These are phyloP conservation scores for Channa maculata DNA, from an alignment of 2,113 vertebrate genomes.

Conservation along the genomic window DNA sequence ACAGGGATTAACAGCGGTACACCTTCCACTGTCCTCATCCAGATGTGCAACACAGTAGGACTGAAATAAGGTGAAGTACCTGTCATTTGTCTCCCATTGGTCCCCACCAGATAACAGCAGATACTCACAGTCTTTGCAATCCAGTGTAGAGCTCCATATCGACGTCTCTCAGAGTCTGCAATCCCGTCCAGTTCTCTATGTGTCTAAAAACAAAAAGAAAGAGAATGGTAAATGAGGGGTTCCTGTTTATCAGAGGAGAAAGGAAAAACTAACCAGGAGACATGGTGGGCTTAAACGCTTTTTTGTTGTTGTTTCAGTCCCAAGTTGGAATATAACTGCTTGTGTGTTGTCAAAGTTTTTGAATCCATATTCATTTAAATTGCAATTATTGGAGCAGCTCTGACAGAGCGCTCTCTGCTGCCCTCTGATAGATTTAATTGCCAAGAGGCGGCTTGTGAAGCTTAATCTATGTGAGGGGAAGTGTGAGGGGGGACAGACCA, in stretches of 20 bases:
- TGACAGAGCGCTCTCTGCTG: slow-evolving; percentile 68
- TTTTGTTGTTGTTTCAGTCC: slow-evolving; percentile 9
- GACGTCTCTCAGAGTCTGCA: slow-evolving; percentile 94
- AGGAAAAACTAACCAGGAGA: slow-evolving; percentile 37
- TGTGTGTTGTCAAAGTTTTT: slow-evolving; percentile 60
- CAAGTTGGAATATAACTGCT: slow-evolving; percentile 48
- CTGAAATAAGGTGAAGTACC: slow-evolving; percentile 14
- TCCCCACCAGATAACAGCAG: slow-evolving; percentile 37
- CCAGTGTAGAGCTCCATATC: slow-evolving; percentile 99
- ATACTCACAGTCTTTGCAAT: slow-evolving; percentile 96
- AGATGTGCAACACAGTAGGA: slow-evolving; percentile 27
- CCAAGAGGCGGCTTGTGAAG: slow-evolving; percentile 63
- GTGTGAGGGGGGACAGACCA: slow-evolving; percentile 32
- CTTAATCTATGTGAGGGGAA: slow-evolving; percentile 65
- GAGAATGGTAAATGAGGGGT: slow-evolving; percentile 55
- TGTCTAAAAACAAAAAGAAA: slow-evolving; percentile 86
- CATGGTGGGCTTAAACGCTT: slow-evolving; percentile 18
- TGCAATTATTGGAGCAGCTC: slow-evolving; percentile 74
- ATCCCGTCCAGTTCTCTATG: slow-evolving; percentile 96
- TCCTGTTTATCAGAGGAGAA: slow-evolving; percentile 30
- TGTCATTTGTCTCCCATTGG: not conserved
- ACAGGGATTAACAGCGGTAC: slow-evolving; percentile 25
- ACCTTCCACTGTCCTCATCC: slow-evolving; percentile 12
- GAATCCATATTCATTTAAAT: slow-evolving; percentile 75
- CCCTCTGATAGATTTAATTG: slow-evolving; percentile 77